A percentile compares a stretch with the other conserved stretches of the same genome.
Conservation (phyloP, 2,113 vertebrate species). For the Callipepla californica region DNA sequence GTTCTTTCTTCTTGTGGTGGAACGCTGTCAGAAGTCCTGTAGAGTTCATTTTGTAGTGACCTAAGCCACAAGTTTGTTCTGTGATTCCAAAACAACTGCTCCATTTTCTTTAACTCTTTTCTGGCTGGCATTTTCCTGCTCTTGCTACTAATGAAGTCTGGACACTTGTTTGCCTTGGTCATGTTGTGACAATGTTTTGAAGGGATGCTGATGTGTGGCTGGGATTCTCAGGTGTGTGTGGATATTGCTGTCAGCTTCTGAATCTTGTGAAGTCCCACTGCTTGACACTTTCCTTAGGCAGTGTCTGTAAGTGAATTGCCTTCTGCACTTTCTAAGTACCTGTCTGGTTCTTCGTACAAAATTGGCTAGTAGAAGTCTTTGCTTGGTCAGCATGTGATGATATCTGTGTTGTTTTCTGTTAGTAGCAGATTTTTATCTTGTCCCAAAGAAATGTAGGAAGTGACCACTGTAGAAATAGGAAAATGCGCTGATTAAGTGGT, state of each 20-base stretch:
- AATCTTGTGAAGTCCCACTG: background rate
- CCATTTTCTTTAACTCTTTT: background rate
- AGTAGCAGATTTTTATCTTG: background rate
- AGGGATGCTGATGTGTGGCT: background rate
- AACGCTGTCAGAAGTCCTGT: background rate
- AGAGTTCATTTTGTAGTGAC: background rate
- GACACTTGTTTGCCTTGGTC: background rate
- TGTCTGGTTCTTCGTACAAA: background rate
- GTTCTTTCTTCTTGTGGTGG: background rate
- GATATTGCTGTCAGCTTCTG: background rate
- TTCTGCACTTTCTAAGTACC: background rate
- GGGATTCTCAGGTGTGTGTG: background rate
- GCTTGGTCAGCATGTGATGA: fast-evolving
- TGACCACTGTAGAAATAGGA: background rate
- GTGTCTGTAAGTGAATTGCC: background rate
- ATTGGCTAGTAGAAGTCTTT: background rate
- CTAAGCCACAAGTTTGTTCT: background rate
- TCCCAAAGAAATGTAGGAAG: background rate
- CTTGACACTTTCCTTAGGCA: background rate
- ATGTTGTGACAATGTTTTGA: background rate
- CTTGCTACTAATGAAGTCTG: background rate
- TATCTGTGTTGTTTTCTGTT: background rate
- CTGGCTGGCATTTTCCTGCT: background rate
- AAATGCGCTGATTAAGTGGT: background rate
- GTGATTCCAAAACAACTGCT: background rate